These are phyloP conservation scores for Dolichoris vasculosae DNA, from an alignment of 1,140 invertebrate genomes.

Conservation along the genomic window DNA sequence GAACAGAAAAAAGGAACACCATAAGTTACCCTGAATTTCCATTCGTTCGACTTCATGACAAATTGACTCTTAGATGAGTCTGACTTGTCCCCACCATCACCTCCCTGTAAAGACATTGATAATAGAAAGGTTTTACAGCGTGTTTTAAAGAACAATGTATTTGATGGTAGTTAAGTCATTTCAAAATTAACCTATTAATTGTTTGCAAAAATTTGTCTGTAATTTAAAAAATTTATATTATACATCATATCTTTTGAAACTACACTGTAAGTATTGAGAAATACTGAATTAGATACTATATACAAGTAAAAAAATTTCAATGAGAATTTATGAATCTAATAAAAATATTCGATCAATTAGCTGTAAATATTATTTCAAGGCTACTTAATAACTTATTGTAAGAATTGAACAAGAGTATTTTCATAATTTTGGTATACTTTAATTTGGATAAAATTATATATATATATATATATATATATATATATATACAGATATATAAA, in stretches of 20 bases:
- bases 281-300: constrained; percentile 23
- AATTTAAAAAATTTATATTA: constrained; percentile 30
- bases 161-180: constrained; percentile 5
- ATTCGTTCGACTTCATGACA: constrained; percentile 83
- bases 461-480: too few relatives aligned
- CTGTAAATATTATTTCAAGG: too few relatives aligned
- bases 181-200: neutral
- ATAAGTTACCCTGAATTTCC: constrained; percentile 85
- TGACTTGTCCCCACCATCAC: constrained; percentile 75
- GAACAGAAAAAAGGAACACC: constrained; percentile 65
- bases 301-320: too few relatives aligned
- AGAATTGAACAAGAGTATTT: constrained; percentile 42
- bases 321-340: too few relatives aligned
- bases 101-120: constrained; percentile 73
- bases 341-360: too few relatives aligned
- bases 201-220: constrained; percentile 15
- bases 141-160: constrained; percentile 31
- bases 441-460: constrained; percentile 39
- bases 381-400: constrained; percentile 8
- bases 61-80: constrained; percentile 74
- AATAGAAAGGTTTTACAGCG: constrained; percentile 62
- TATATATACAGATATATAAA: constrained; percentile 13
- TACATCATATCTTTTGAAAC: neutral
- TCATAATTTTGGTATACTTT: constrained; percentile 20
- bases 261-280: constrained; percentile 7